Evolutionary conservation across 2,888 invertebrate genomes (phyloP).

Genomic region (Ichneumoninae sp.): DNA sequence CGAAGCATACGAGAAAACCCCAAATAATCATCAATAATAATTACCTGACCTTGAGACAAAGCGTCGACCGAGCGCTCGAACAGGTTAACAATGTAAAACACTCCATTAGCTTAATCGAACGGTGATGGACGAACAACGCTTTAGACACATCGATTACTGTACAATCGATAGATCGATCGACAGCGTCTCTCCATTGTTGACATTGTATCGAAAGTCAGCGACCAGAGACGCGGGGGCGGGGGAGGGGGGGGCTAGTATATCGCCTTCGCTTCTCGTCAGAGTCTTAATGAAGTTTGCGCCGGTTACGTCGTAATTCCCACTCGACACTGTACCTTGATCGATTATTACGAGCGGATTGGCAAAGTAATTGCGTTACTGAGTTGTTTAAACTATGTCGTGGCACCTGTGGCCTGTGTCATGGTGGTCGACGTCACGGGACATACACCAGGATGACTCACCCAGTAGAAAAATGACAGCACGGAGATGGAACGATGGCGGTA

Average conservation of each 20-base stretch:
- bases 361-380: conserved; percentile 48
- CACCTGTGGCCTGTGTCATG: conserved; percentile 8
- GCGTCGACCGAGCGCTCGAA: conserved; percentile 11
- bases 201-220: conserved; percentile 21
- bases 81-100: conserved; percentile 6
- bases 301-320: conserved; percentile 12
- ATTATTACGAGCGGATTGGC: conserved; percentile 46
- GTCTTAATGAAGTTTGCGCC: conserved; percentile 46
- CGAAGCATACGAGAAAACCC: no score
- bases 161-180: conserved; percentile 54
- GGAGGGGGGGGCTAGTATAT: not conserved
- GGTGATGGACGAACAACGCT: conserved; percentile 28
- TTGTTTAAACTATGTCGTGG: conserved; percentile 48
- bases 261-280: conserved; percentile 30
- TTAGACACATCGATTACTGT: conserved; percentile 56
- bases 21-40: conserved; percentile 34
- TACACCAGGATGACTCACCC: not conserved
- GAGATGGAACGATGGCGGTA: no score
- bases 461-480: no score
- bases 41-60: conserved; percentile 10
- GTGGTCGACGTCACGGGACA: conserved; percentile 1
- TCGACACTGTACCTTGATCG: conserved; percentile 24
- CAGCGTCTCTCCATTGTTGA: conserved; percentile 61
- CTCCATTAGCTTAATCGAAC: not conserved
- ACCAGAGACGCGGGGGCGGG: not conserved